These are phyloP conservation scores for Axinella damicornis DNA, from an alignment of 37 sponge, comb jelly and placozoan genomes.

Conservation along the genomic window DNA sequence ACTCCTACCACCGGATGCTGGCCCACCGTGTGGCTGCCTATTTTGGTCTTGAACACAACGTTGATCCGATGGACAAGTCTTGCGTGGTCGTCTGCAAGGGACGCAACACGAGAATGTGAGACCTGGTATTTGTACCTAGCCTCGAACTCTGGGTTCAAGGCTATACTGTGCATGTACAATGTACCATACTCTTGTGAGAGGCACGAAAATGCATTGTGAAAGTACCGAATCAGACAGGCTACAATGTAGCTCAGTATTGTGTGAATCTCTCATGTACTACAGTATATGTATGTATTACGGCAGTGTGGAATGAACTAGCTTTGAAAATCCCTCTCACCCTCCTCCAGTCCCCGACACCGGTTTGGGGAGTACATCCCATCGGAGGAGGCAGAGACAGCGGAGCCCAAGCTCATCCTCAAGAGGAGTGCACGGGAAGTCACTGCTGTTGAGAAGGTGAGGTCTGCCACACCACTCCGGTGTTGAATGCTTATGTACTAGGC, in stretches of 20 bases:
- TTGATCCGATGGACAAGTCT: slow-evolving; percentile 82
- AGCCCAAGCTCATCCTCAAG: slow-evolving; percentile 78
- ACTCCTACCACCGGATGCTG: slow-evolving; percentile 91
- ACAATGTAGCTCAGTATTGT: too few relatives aligned
- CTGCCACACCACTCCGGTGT: too few relatives aligned
- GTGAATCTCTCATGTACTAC: too few relatives aligned
- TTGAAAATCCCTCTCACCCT: background rate
- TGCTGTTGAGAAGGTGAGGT: background rate
- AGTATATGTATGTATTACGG: too few relatives aligned
- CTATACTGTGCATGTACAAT: too few relatives aligned
- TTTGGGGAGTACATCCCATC: slow-evolving; percentile 66
- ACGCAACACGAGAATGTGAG: slow-evolving; percentile 85
- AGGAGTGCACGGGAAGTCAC: slow-evolving; percentile 30
- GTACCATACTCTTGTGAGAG: too few relatives aligned
- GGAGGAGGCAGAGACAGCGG: slow-evolving; percentile 57
- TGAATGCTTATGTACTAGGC: too few relatives aligned
- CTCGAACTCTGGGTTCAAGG: too few relatives aligned
- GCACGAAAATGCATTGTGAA: too few relatives aligned
- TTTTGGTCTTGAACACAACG: slow-evolving; percentile 92
- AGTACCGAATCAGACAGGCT: too few relatives aligned
- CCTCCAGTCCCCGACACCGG: slow-evolving; percentile 61
- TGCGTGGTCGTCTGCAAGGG: slow-evolving; percentile 84
- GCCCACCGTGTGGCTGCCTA: slow-evolving; percentile 93
- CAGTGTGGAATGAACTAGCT: too few relatives aligned
- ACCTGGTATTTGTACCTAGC: too few relatives aligned